These are phyloP conservation scores for Galago senegalensis DNA, from an alignment of 2,797 vertebrate species.

Conservation along the genomic window DNA sequence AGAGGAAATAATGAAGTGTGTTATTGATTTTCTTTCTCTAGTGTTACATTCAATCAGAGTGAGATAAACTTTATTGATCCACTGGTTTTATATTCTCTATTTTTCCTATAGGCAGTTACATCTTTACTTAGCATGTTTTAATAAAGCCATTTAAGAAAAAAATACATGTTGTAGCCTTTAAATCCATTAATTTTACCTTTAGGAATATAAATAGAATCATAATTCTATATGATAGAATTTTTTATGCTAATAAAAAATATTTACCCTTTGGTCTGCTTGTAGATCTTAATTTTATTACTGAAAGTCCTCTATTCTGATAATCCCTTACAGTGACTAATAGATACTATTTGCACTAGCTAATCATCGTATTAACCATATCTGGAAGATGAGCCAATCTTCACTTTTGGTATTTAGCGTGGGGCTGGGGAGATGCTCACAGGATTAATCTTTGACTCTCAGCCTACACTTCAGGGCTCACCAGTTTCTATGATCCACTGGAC, in stretches of 20 bases:
- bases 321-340: not conserved
- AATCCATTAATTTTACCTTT: not conserved
- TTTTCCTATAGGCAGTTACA: not conserved
- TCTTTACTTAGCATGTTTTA: conserved; percentile 26
- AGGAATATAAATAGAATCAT: not conserved
- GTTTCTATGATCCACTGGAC: not conserved
- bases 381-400: not conserved
- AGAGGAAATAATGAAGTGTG: not conserved
- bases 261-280: not conserved
- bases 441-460: not conserved
- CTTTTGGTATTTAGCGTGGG: not conserved
- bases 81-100: not conserved
- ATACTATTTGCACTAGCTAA: not conserved
- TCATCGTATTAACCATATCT: not conserved
- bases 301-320: not conserved
- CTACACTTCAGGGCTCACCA: not conserved
- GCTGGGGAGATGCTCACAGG: not conserved
- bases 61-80: conserved; percentile 35
- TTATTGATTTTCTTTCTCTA: conserved; percentile 47
- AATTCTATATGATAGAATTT: not conserved
- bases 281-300: not conserved
- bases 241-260: not conserved
- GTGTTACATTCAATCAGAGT: conserved; percentile 9
- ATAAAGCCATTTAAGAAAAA: not conserved
- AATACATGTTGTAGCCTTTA: not conserved